Percentiles rank a stretch among this genome's conserved stretches.
These are phyloP conservation scores for Lepeophtheirus nordmannii DNA, from an alignment of 2,888 invertebrate genomes.

Conservation along the genomic window DNA sequence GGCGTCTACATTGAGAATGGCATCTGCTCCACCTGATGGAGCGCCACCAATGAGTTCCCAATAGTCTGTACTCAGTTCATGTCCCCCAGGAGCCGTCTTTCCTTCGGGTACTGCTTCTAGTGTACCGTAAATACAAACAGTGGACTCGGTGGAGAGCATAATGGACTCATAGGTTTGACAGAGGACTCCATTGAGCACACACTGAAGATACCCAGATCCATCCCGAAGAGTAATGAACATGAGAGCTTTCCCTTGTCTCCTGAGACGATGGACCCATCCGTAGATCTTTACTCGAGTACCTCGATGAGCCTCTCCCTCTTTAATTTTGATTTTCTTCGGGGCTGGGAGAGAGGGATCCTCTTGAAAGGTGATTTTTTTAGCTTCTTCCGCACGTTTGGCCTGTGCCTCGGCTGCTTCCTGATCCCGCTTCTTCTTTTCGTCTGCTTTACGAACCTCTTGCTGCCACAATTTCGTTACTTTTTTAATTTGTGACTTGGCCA, in stretches of 20 bases:
- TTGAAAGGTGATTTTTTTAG: slow-evolving; percentile 60
- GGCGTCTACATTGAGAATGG: slow-evolving; percentile 89
- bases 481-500: slow-evolving; percentile 51
- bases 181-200: slow-evolving; percentile 63
- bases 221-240: slow-evolving; percentile 90
- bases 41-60: slow-evolving; percentile 82
- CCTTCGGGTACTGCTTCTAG: slow-evolving; percentile 74
- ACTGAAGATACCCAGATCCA: slow-evolving; percentile 87
- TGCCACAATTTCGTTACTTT: slow-evolving; percentile 75
- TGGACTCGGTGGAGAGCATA: slow-evolving; percentile 60
- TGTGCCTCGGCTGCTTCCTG: slow-evolving; percentile 60
- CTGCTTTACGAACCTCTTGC: slow-evolving; percentile 45
- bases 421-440: slow-evolving; percentile 58
- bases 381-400: slow-evolving; percentile 74
- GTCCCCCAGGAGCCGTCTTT: slow-evolving; percentile 51
- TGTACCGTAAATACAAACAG: slow-evolving; percentile 51
- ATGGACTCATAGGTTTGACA: slow-evolving; percentile 85
- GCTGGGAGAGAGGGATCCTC: slow-evolving; percentile 59
- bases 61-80: slow-evolving; percentile 66
- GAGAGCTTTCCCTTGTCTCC: slow-evolving; percentile 75
- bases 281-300: slow-evolving; percentile 60
- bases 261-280: slow-evolving; percentile 92
- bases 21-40: slow-evolving; percentile 94
- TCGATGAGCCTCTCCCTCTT: slow-evolving; percentile 46
- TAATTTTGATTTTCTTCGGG: slow-evolving; percentile 61